These are phyloP conservation scores for Hololepta plana DNA, from an alignment of 2,888 invertebrate species.

Conservation along the genomic window DNA sequence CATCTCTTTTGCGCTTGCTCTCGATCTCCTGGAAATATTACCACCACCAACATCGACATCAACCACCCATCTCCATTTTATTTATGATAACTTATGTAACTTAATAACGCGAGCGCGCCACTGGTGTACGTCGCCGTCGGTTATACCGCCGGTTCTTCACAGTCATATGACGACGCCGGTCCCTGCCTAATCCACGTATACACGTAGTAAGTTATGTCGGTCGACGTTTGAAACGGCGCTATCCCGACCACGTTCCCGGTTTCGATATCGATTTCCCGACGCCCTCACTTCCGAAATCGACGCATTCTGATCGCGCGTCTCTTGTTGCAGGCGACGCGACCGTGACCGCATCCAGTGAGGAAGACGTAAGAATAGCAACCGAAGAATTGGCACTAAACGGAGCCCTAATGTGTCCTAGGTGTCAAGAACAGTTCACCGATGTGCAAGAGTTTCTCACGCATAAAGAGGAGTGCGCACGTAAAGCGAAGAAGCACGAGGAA, in stretches of 20 bases:
- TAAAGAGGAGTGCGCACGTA: slow-evolving; percentile 41
- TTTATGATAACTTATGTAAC: slow-evolving; percentile 1
- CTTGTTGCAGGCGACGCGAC: slow-evolving; percentile 8
- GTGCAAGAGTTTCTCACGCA: slow-evolving; percentile 43
- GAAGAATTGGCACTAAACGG: slow-evolving; percentile 18
- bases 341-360: slow-evolving; percentile 5
- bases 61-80: background rate
- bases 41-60: slow-evolving; percentile 22
- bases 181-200: too few species aligned
- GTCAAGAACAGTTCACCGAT: slow-evolving; percentile 46
- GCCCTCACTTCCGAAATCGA: slow-evolving; percentile 8
- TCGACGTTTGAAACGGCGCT: too few species aligned
- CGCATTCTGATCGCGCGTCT: too few species aligned
- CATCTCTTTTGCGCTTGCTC: slow-evolving; percentile 23
- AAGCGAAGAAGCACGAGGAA: slow-evolving; percentile 44
- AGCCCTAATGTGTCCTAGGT: slow-evolving; percentile 42
- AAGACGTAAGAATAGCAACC: too few species aligned
- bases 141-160: too few species aligned
- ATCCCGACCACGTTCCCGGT: too few species aligned
- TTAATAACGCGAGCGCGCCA: slow-evolving; percentile 17
- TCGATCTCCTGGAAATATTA: slow-evolving; percentile 14
- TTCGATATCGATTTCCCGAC: too few species aligned
- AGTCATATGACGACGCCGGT: too few species aligned
- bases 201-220: too few species aligned
- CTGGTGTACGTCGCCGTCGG: slow-evolving; percentile 10